Evolutionary conservation across 2,113 vertebrate species (phyloP), one percentile per base, ranked within the genome.

Genomic region (Rhinoptilus africanus): DNA sequence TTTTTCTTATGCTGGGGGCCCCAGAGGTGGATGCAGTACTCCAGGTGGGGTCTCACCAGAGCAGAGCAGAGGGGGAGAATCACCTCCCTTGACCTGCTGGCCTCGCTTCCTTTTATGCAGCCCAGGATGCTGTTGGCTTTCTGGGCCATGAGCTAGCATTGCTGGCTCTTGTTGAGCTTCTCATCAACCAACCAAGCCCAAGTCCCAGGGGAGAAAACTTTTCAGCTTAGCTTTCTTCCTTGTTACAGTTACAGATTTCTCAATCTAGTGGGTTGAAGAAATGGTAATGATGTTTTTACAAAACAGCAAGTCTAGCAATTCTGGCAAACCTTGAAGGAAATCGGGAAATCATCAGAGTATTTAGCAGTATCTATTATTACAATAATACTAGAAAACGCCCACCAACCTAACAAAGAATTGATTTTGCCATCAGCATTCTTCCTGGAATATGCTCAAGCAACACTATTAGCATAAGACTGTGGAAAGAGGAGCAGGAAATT

Each of bases 401-500:
- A 93, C 26, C 39, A 92, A 59, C 26, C 12, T 34, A 84, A 91
- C 82, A 94, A 83, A 86, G 57, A 96, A 84, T 51, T 95, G 75
- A 64, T 81, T 92, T 89, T 93, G 19, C 63, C 64, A 96, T 81
- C 62, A 91, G 35, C 32, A 71, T 87, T 95, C 67, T 95, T 96
- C 69, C 71, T 89, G 88, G 68, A 96, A 87, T 88, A 89, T 22
- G 45, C 71, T 91, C 89, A 88, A 92, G 91, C 16, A 91, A 64
- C 41, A 48, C 93, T 90, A 95, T 93, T 93, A 96, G 81, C 71
- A 91, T 32, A 28, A 68, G 18, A 63, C 34, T 94, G 34, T 35
- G 78, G 78, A 94, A 82, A 96, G 28, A 94, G 17, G 34, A 88
- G 14, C 8, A 94, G 63, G 75, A 96, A 97, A 96, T 96, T 60